Conservation (phyloP, 2,113 vertebrate genomes). For the Copsychus sechellarum region DNA sequence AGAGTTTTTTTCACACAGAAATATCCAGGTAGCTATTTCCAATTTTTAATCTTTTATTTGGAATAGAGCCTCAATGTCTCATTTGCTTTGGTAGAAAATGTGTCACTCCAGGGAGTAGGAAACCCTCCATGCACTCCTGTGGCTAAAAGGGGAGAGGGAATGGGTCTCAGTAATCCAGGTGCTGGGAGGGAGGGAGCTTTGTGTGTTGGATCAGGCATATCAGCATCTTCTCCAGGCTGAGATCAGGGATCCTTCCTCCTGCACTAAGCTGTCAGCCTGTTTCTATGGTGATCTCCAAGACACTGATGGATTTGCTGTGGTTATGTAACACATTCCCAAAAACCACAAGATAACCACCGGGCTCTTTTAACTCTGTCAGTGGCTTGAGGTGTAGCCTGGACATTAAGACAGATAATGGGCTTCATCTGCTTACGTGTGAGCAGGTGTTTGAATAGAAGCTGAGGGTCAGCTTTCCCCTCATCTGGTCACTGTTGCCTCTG, state of each 20-base stretch:
- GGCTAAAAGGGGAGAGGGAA: background rate
- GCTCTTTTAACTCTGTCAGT: background rate
- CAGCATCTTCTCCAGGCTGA: background rate
- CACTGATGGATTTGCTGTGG: background rate
- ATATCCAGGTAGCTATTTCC: background rate
- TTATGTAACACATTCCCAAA: background rate
- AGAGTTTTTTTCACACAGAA: background rate
- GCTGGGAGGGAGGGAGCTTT: background rate
- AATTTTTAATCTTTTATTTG: background rate
- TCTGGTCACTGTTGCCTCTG: background rate
- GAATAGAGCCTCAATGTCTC: background rate
- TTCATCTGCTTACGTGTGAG: background rate
- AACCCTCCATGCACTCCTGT: background rate
- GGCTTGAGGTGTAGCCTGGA: background rate
- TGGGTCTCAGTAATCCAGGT: accelerated
- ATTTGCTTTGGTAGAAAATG: background rate
- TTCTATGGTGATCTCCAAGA: constrained; percentile 52
- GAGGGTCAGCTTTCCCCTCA: background rate
- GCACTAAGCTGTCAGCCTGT: background rate
- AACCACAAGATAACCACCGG: background rate
- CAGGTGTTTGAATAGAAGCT: accelerated
- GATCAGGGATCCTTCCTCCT: background rate
- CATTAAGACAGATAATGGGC: background rate
- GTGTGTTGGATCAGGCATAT: background rate
- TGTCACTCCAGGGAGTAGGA: background rate